Evolutionary conservation across 2,797 vertebrate species (phyloP).

Genomic region (Urophycis tenuis): DNA sequence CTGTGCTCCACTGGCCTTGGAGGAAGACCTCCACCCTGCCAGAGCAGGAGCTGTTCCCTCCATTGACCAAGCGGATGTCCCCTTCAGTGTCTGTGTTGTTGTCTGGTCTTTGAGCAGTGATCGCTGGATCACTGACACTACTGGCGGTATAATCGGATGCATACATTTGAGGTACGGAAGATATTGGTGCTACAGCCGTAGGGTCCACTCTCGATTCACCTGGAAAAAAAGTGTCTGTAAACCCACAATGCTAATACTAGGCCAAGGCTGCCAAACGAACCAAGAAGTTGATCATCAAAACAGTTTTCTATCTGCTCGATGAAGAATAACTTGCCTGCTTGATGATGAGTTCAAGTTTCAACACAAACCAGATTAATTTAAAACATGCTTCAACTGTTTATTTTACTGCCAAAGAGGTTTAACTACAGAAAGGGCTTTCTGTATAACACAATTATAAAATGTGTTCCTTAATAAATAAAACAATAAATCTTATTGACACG

Average conservation of each 20-base stretch:
- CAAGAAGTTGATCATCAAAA: background rate
- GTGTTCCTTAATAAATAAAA: too few species aligned
- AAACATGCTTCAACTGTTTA: too few species aligned
- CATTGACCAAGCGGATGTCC: slow-evolving; percentile 40
- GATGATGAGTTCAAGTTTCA: too few species aligned
- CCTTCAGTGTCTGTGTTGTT: slow-evolving; percentile 27
- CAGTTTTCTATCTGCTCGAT: background rate
- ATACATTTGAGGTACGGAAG: too few species aligned
- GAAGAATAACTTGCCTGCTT: too few species aligned
- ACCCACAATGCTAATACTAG: background rate
- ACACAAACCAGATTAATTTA: too few species aligned
- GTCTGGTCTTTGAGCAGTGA: background rate
- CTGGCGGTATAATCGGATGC: too few species aligned
- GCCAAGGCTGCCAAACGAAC: background rate
- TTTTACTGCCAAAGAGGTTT: too few species aligned
- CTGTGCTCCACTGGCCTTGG: slow-evolving; percentile 52
- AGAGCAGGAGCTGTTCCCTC: slow-evolving; percentile 41
- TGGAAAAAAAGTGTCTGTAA: background rate
- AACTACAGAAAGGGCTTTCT: too few species aligned
- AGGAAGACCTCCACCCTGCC: slow-evolving; percentile 59
- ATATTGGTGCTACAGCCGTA: background rate
- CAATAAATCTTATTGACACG: too few species aligned
- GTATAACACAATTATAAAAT: too few species aligned
- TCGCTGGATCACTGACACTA: too few species aligned
- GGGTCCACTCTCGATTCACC: background rate